Conservation (phyloP, 1,140 invertebrate species). For the Medauroidea extradentata region DNA sequence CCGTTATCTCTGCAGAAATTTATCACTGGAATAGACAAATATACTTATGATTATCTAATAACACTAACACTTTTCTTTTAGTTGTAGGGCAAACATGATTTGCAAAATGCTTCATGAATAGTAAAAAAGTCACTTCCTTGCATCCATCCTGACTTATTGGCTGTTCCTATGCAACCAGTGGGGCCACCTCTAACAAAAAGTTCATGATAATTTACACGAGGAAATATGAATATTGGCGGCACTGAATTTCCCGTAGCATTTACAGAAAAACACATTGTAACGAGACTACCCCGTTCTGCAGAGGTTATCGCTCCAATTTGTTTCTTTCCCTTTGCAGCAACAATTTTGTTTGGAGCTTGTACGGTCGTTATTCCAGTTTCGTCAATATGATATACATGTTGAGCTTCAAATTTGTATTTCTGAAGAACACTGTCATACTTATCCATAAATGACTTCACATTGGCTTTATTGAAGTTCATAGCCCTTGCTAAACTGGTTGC, state of each 20-base stretch:
- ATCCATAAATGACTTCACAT: conserved; percentile 39
- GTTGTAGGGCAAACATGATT: conserved; percentile 15
- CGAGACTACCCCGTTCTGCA: conserved; percentile 42
- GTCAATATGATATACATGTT: conserved; percentile 38
- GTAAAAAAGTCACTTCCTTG: conserved; percentile 8
- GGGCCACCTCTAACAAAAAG: conserved; percentile 44
- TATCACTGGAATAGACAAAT: background rate
- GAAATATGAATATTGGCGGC: conserved; percentile 42
- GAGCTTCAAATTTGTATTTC: conserved; percentile 23
- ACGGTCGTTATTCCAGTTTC: conserved; percentile 41
- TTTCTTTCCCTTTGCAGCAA: conserved; percentile 35
- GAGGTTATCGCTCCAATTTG: conserved; percentile 44
- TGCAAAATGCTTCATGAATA: conserved; percentile 24
- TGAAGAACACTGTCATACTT: conserved; percentile 36
- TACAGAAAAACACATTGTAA: conserved; percentile 36
- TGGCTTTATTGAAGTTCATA: conserved; percentile 44
- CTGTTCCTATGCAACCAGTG: conserved; percentile 23
- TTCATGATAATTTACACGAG: conserved; percentile 37
- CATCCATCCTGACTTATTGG: background rate
- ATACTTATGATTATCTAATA: conserved; percentile 2
- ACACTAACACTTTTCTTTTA: background rate
- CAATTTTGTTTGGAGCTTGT: conserved; percentile 32
- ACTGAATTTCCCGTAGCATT: conserved; percentile 34
- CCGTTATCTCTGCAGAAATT: conserved; percentile 27
- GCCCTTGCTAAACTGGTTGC: conserved; percentile 40